Conservation (phyloP, 2,113 vertebrate species). For the Eulemur macaco region DNA sequence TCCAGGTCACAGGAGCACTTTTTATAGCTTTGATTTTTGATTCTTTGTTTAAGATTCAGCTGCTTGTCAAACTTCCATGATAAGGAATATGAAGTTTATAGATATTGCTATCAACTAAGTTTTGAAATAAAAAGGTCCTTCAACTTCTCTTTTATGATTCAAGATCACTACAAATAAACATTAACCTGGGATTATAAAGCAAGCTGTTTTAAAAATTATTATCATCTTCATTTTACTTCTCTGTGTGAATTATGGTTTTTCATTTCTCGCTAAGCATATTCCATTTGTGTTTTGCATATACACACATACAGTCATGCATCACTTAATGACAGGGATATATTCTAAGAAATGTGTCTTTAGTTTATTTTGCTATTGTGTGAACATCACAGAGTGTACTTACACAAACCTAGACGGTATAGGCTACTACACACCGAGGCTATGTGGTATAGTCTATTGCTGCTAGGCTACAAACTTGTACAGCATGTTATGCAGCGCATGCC, state of each 20-base stretch:
- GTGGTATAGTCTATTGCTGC: neutral
- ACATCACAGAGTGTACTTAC: neutral
- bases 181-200: neutral
- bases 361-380: neutral
- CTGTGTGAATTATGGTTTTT: neutral
- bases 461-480: neutral
- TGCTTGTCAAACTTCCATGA: neutral
- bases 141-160: neutral
- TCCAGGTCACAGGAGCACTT: neutral
- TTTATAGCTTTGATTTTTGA: conserved; percentile 26
- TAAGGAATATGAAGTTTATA: neutral
- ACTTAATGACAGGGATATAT: neutral
- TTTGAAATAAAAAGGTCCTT: neutral
- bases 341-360: neutral
- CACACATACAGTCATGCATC: neutral
- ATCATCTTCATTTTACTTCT: neutral
- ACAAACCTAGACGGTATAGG: neutral
- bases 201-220: neutral
- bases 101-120: neutral
- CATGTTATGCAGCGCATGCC: neutral
- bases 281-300: neutral
- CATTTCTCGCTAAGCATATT: neutral
- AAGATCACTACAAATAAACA: neutral
- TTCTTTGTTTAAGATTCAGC: neutral
- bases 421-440: neutral